Evolutionary conservation across 2,113 vertebrate genomes (phyloP), one percentile per base, ranked within the genome.

Genomic region (Nyctereutes procyonoides): DNA sequence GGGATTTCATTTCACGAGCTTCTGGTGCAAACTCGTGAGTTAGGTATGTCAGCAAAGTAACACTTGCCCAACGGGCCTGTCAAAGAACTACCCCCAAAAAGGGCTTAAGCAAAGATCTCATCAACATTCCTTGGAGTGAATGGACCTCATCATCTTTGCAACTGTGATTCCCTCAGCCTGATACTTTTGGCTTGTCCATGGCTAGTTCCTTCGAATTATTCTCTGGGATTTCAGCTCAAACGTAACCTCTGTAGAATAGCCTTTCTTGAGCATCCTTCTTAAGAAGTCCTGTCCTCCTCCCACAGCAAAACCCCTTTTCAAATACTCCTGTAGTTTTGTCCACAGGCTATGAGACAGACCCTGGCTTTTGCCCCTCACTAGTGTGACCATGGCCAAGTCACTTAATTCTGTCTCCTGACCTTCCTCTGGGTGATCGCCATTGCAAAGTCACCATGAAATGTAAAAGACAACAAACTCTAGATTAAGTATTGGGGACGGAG

Each of bases 221-320:
- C 73, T 73, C 71, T 73, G 19, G 1, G 58, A 97, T 92, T 88
- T 97, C 53, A 38, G 43, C 7, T 94, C 58, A 93, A 83, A 93
- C 3, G 5, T 43, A 88, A 88, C 16, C 53, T 83, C 28, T 14
- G 81, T 60, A 71, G 30, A 88, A 53, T 16, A 35, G 43, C n/a
- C 10, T 93, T 96, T 91, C 38, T 32, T 94, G 82, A 97, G n/a
- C 58, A 60, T 5, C 9, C 48, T 79, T 88, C 80, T 67, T 60
- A 95, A 94, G 51, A 32, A 35, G 35, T 85, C 67, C 76, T 94
- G 35, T 90, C 38, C 24, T 81, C 60, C 48, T 90, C 13, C 63
- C 14, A 63, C 20, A 15, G 91, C 43, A 84, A 93, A 88, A 60
- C 2, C 30, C 1, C 38, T 80, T 38, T 32, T 76, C 26, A 63